Evolutionary conservation across 2,888 invertebrate genomes (phyloP).

Genomic region (Fragum whitleyi): DNA sequence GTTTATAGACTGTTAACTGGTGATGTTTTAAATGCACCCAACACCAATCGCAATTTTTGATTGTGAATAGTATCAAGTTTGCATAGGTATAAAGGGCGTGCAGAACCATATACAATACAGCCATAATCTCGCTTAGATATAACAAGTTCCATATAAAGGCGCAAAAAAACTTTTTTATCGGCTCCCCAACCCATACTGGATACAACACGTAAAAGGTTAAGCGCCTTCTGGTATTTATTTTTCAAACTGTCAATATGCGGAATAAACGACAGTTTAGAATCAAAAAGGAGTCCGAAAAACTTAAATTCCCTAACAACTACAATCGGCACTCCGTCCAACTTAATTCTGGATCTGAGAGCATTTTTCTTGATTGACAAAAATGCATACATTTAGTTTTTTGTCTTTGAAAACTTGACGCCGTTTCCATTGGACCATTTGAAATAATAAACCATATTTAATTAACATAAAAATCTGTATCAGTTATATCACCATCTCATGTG

Average conservation of each 20-base stretch:
- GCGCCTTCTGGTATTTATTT: conserved; percentile 42
- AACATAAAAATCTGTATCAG: too few relatives aligned
- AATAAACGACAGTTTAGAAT: conserved; percentile 48
- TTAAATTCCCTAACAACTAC: conserved; percentile 41
- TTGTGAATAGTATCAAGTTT: conserved; percentile 56
- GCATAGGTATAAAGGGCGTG: conserved; percentile 42
- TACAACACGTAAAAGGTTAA: conserved; percentile 50
- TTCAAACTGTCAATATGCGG: conserved; percentile 42
- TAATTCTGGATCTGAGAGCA: conserved; percentile 36
- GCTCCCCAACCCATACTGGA: conserved; percentile 42
- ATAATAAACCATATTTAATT: too few relatives aligned
- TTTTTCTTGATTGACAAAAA: conserved; percentile 35
- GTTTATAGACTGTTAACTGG: conserved; percentile 48
- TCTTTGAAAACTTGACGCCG: conserved; percentile 48
- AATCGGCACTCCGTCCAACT: conserved; percentile 23
- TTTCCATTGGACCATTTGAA: conserved; percentile 31
- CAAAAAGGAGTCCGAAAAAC: conserved; percentile 55
- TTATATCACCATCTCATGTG: too few relatives aligned
- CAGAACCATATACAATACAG: conserved; percentile 47
- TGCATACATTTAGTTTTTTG: conserved; percentile 53
- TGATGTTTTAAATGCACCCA: conserved; percentile 48
- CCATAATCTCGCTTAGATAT: conserved; percentile 59
- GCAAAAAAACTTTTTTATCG: conserved; percentile 33
- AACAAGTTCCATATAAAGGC: conserved; percentile 36
- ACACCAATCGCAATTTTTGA: conserved; percentile 45